Evolutionary conservation across 1,140 invertebrate species (phyloP), one percentile per base, ranked within the genome.

Genomic region (Leucophenga varia): DNA sequence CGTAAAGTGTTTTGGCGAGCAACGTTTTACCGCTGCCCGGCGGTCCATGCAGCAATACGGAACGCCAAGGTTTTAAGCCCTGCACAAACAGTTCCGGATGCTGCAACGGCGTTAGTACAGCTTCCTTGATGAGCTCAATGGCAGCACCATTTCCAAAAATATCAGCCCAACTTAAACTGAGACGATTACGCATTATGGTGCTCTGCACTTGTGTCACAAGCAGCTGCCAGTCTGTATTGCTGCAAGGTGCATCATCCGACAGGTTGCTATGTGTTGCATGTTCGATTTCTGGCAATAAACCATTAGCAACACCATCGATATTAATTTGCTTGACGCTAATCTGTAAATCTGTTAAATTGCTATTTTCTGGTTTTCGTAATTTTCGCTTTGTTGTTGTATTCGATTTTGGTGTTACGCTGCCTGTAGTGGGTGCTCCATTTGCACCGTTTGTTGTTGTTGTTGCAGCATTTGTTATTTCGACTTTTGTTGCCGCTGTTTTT

Each of bases 1-100:
- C 83, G 5, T 93, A 92, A 1, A 93, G 82, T 1, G 91, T 91
- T 77, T 90, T 92, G 1, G 93, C 93, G 51, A 97, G 73, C 59
- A 93, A 78, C 0, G 93, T 95, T 78, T 96, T 95, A 3, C 92
- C 92, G 63, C 80, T 74, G 17, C 73, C 93, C 0, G 93, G 91
- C 2, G 93, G 91, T 0, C 93, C 94, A 70, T 91, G 91, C 1
- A 97, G 75, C 12, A 95, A 74, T 28, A 93, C 78, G 1, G 87
- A 89, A 68, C 87, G 86, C 92, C 93, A 97, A 0, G 91, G 89
- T 40, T 84, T 80, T 28, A 93, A 72, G 21, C 89, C 81, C 1
- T 86, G 85, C 16, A 80, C 81, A 68, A 97, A 97, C 7, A 96
- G 76, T 41, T 88, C 81, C 2, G 92, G 91, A 77, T 93, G 93